Percentiles rank a stretch among this genome's conserved stretches.
Evolutionary conservation across 2,797 vertebrate genomes (phyloP).

Genomic region (Natrix natrix): DNA sequence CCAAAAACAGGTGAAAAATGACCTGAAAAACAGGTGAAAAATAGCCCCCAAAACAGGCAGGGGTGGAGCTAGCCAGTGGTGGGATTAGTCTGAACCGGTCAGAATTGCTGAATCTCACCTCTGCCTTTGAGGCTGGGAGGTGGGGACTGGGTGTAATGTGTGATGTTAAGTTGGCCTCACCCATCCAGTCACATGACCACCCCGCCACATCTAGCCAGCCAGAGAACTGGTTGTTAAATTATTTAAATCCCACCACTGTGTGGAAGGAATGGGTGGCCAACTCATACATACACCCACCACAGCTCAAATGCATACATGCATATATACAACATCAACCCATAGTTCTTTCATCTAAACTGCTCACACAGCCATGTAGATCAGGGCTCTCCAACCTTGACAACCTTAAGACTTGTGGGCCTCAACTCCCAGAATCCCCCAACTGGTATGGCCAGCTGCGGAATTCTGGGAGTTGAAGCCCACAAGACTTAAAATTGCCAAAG

Average conservation of each 20-base stretch:
- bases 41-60: too few species aligned
- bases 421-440: neutral
- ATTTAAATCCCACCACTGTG: neutral
- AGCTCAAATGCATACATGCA: slow-evolving; percentile 51
- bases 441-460: neutral
- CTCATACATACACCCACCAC: slow-evolving; percentile 38
- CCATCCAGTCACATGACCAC: too few species aligned
- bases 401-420: neutral
- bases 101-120: too few species aligned
- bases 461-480: neutral
- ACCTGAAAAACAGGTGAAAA: too few species aligned
- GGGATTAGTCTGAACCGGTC: too few species aligned
- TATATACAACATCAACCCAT: slow-evolving; percentile 31
- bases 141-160: too few species aligned
- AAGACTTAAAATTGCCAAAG: neutral
- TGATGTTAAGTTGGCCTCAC: too few species aligned
- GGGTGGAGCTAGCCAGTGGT: too few species aligned
- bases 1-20: too few species aligned
- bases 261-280: neutral
- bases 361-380: neutral
- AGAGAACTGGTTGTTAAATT: too few species aligned
- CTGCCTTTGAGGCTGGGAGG: too few species aligned
- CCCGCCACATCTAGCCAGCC: too few species aligned
- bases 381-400: neutral
- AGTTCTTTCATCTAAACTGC: neutral